These are phyloP conservation scores for Pseudanteris insignis DNA, from an alignment of 2,888 invertebrate species.

Conservation along the genomic window DNA sequence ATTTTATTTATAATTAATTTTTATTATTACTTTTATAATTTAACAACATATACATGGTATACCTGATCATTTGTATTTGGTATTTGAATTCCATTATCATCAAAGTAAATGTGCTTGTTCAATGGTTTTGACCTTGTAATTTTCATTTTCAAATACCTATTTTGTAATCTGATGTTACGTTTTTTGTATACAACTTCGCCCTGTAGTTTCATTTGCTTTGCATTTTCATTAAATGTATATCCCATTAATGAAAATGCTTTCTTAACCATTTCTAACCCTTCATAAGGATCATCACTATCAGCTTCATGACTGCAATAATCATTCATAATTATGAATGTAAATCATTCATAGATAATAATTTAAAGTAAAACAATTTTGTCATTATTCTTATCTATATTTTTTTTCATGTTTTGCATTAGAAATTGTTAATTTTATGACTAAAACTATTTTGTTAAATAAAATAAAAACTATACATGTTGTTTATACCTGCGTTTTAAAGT, in stretches of 20 bases:
- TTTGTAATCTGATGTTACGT: conserved; percentile 70
- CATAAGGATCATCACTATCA: conserved; percentile 66
- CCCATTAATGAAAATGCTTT: conserved; percentile 76
- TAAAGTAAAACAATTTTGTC: no score
- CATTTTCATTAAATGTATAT: conserved; percentile 57
- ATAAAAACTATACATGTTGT: background rate
- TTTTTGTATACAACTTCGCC: conserved; percentile 75
- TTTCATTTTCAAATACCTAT: conserved; percentile 69
- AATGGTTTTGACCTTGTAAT: conserved; percentile 65
- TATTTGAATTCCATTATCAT: conserved; percentile 73
- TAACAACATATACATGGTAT: no score
- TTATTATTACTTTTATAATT: no score
- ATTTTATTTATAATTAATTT: no score
- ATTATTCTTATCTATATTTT: no score
- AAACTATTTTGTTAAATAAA: background rate
- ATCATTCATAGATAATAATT: no score
- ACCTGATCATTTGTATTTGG: conserved; percentile 63
- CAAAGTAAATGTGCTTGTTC: conserved; percentile 73
- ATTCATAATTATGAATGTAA: no score
- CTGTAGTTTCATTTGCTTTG: conserved; percentile 56
- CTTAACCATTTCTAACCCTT: conserved; percentile 70
- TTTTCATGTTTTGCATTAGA: no score
- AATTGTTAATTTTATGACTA: no score
- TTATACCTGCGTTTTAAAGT: conserved; percentile 70
- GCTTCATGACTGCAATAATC: conserved; percentile 69